Evolutionary conservation across 2,797 vertebrate genomes (phyloP).

Genomic region (Notoglanidium macrostoma): DNA sequence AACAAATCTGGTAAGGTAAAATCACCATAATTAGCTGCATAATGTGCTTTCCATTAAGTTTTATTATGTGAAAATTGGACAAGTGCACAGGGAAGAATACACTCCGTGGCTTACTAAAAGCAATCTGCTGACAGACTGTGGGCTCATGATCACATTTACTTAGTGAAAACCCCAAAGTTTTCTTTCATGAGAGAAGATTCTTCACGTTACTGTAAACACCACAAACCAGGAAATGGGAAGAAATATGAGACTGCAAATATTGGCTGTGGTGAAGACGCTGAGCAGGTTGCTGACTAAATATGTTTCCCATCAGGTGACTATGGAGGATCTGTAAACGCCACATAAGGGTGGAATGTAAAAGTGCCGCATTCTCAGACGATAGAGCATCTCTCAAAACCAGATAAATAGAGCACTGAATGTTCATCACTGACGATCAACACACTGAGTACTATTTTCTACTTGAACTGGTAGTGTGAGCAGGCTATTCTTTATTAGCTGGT

Average conservation of each 20-base stretch:
- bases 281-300: background rate
- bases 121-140: background rate
- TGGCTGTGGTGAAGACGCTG: background rate
- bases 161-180: background rate
- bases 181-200: background rate
- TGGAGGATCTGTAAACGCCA: background rate
- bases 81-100: background rate
- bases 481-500: background rate
- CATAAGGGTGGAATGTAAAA: background rate
- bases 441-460: background rate
- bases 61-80: background rate
- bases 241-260: no score
- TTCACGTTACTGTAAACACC: background rate
- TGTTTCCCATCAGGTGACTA: background rate
- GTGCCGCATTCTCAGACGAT: slow-evolving; percentile 6
- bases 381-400: background rate
- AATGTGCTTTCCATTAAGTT: background rate
- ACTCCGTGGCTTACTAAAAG: background rate
- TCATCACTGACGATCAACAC: background rate
- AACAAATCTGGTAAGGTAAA: background rate
- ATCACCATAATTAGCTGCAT: background rate
- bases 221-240: no score
- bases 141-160: background rate
- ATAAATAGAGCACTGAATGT: background rate
- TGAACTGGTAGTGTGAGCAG: background rate